These are phyloP conservation scores for Microplitis demolitor DNA, from an alignment of 1,140 invertebrate species.

Conservation along the genomic window DNA sequence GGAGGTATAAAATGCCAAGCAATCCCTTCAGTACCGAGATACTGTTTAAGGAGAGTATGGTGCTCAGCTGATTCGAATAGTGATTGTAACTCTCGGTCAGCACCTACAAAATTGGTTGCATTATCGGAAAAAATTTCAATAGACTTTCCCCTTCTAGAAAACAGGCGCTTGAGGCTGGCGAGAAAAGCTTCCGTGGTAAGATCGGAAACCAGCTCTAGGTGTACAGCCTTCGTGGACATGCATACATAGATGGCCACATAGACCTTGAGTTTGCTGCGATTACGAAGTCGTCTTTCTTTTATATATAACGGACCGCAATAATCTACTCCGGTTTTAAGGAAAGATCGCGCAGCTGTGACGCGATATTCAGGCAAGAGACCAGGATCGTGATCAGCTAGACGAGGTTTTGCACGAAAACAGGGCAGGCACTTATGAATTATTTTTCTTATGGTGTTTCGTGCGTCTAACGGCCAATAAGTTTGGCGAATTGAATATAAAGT, in stretches of 20 bases:
- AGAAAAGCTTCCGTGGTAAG: conserved; percentile 34
- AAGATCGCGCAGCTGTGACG: too few species aligned
- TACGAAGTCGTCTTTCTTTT: conserved; percentile 9
- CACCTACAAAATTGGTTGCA: conserved; percentile 36
- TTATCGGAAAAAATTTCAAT: conserved; percentile 40
- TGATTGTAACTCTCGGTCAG: conserved; percentile 24
- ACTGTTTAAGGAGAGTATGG: not conserved
- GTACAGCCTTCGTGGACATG: conserved; percentile 31
- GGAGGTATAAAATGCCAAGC: not conserved
- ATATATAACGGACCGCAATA: conserved; percentile 23
- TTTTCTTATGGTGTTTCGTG: too few species aligned
- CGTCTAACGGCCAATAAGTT: too few species aligned
- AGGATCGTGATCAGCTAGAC: too few species aligned
- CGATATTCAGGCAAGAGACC: too few species aligned
- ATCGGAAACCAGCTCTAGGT: conserved; percentile 42
- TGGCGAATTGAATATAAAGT: conserved; percentile 3
- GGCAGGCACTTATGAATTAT: too few species aligned
- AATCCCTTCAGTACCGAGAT: not conserved
- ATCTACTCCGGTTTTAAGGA: too few species aligned
- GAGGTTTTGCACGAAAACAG: too few species aligned
- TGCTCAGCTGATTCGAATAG: not conserved
- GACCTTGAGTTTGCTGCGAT: conserved; percentile 20
- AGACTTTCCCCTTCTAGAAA: conserved; percentile 39
- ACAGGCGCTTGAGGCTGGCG: conserved; percentile 43
- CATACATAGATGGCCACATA: conserved; percentile 39